phyloP scores from a whole-genome alignment of 2,888 invertebrate genomes.

The Chelonus formosanus region DNA sequence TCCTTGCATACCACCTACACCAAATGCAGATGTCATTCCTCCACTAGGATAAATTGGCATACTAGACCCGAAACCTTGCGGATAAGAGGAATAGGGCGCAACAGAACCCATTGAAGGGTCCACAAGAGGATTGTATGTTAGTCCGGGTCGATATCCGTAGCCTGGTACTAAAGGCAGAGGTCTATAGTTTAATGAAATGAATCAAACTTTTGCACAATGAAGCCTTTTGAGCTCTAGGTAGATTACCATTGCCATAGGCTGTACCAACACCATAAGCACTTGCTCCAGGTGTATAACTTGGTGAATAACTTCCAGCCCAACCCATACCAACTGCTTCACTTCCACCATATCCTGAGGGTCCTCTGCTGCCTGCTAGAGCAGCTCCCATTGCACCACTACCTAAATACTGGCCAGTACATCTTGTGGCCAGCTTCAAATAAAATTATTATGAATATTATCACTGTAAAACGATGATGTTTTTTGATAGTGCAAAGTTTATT shows the following conservation, averaged over 20 bases:
- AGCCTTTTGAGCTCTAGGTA: too few relatives aligned
- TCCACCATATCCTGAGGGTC: neutral
- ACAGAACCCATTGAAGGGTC: too few relatives aligned
- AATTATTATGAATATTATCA: neutral
- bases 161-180: too few relatives aligned
- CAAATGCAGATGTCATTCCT: too few relatives aligned
- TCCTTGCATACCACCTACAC: neutral
- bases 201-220: too few relatives aligned
- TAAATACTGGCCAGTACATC: conserved; percentile 26
- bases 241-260: neutral
- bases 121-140: neutral
- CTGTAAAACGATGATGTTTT: neutral
- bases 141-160: conserved; percentile 5
- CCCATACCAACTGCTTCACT: conserved; percentile 1
- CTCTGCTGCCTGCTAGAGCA: conserved; percentile 5
- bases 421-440: conserved; percentile 2
- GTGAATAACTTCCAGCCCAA: conserved; percentile 1
- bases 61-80: too few relatives aligned
- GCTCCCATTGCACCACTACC: conserved; percentile 18
- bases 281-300: neutral
- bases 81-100: too few relatives aligned
- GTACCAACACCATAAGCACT: neutral
- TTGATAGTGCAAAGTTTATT: too few relatives aligned
- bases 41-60: conserved; percentile 3
- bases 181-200: too few relatives aligned